Percentiles rank a stretch among this genome's conserved stretches.
Conservation (phyloP, 2,888 invertebrate species). For the Drosophila engyochracea region DNA sequence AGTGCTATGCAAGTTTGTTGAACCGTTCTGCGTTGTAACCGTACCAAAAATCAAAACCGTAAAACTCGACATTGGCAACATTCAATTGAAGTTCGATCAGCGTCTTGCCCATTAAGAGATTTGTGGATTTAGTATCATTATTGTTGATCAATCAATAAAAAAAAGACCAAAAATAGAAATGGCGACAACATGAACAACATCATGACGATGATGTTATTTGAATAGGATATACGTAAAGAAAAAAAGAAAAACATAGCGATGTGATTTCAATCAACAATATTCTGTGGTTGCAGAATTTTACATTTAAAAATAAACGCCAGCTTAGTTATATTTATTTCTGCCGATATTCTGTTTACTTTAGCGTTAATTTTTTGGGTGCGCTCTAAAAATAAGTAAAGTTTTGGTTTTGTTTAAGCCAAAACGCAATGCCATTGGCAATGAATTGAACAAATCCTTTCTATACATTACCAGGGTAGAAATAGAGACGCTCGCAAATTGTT, state of each 20-base stretch:
- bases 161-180: not conserved
- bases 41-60: not conserved
- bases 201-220: not conserved
- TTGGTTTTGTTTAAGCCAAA: not conserved
- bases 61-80: slow-evolving; percentile 22
- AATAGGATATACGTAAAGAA: not conserved
- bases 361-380: slow-evolving; percentile 5
- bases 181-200: not conserved
- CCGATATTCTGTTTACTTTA: slow-evolving; percentile 29
- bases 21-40: slow-evolving; percentile 35
- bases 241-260: not conserved
- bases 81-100: slow-evolving; percentile 52
- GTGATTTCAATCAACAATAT: not conserved
- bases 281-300: not conserved
- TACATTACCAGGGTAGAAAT: not conserved
- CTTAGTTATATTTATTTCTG: slow-evolving; percentile 39
- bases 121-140: slow-evolving; percentile 37
- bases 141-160: slow-evolving; percentile 15
- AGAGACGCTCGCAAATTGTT: slow-evolving; percentile 18
- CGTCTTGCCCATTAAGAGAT: slow-evolving; percentile 48
- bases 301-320: not conserved
- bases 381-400: slow-evolving; percentile 34
- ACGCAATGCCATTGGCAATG: slow-evolving; percentile 8
- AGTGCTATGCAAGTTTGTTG: slow-evolving; percentile 50
- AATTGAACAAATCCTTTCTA: slow-evolving; percentile 7